phyloP scores from a whole-genome alignment of 2,113 vertebrate genomes.

The Cromileptes altivelis region DNA sequence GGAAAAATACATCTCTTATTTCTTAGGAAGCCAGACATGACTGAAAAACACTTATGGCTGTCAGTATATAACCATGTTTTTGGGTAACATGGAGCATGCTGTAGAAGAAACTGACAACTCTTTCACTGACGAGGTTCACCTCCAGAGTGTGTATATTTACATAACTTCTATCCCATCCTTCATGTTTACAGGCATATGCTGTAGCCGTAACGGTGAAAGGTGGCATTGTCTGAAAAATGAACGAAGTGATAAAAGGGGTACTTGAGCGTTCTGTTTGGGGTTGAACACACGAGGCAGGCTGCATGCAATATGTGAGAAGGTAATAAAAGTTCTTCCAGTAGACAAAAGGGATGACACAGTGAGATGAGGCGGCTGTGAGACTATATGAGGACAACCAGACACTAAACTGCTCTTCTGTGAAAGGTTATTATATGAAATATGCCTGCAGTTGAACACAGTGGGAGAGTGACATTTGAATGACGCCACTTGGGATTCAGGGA shows the following conservation, averaged over 20 bases:
- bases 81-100: neutral
- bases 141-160: neutral
- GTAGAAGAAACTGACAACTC: neutral
- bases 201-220: neutral
- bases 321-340: conserved; percentile 34
- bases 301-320: conserved; percentile 12
- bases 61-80: neutral
- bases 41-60: neutral
- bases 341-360: conserved; percentile 20
- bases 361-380: conserved; percentile 10
- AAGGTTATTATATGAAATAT: conserved; percentile 56
- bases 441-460: conserved; percentile 19
- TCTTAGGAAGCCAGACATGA: neutral
- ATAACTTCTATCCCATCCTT: neutral
- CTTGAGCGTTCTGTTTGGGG: neutral
- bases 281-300: conserved; percentile 7
- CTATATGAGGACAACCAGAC: conserved; percentile 17
- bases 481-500: conserved; percentile 40
- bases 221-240: neutral
- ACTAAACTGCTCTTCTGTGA: conserved; percentile 26
- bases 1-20: neutral
- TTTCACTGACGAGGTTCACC: neutral
- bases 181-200: neutral
- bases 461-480: conserved; percentile 57
- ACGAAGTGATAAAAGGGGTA: conserved; percentile 10